phyloP scores from a whole-genome alignment of 2,797 vertebrate genomes.

The Aulostomus chinensis region DNA sequence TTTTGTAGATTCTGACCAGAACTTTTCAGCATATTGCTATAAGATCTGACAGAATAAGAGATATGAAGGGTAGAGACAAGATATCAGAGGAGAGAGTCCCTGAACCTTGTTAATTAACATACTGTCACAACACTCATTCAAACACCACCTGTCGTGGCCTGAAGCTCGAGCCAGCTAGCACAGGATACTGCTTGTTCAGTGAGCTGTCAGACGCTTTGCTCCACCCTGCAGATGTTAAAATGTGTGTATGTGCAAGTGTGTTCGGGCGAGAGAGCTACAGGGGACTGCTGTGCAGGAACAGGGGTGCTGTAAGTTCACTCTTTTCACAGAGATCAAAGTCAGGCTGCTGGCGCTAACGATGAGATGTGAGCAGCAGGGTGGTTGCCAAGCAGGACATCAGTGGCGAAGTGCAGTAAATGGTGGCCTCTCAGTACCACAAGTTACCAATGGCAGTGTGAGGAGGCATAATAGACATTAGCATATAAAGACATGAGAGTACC shows the following conservation, averaged over 20 bases:
- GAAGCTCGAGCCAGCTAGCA: constrained; percentile 31
- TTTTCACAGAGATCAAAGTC: constrained; percentile 63
- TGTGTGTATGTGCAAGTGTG: constrained; percentile 8
- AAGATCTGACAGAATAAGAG: too few relatives aligned
- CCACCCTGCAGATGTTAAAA: constrained; percentile 45
- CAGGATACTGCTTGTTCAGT: constrained; percentile 5
- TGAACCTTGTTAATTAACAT: too few relatives aligned
- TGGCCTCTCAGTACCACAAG: constrained; percentile 10
- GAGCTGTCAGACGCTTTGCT: constrained; percentile 35
- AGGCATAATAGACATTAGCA: neutral
- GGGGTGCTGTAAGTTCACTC: constrained; percentile 35
- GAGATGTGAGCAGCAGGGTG: constrained; percentile 38
- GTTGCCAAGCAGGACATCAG: constrained; percentile 34
- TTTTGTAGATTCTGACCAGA: too few relatives aligned
- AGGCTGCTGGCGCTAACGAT: constrained; percentile 36
- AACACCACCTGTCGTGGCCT: constrained; percentile 15
- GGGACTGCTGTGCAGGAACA: constrained; percentile 20
- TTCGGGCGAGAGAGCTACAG: constrained; percentile 19
- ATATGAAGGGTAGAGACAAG: too few relatives aligned
- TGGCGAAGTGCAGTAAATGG: constrained; percentile 11
- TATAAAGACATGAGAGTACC: too few relatives aligned
- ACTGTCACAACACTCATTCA: neutral
- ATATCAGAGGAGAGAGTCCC: too few relatives aligned
- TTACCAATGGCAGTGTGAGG: neutral
- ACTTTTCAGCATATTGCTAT: too few relatives aligned